Base-by-base conservation (phyloP, 1,140 invertebrate species). In the Hydropsyche tenuis region DNA sequence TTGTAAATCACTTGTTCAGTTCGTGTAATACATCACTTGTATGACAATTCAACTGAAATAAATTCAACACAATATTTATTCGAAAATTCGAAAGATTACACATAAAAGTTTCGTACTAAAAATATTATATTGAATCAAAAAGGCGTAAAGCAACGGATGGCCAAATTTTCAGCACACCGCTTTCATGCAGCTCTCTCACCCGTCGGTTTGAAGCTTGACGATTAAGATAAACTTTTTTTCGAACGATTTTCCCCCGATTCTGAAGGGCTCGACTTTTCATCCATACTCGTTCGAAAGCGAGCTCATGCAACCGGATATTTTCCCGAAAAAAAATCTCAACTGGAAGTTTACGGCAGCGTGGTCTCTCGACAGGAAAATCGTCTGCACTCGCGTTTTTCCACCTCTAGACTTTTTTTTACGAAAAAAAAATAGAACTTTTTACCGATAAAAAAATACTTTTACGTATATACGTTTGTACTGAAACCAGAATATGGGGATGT, bases 341-440 rank as follows among this genome's bases (percentile, higher is more conserved):
- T 66, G 63, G 65, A 73, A 73, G 27, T 73, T 73, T 56, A 73
- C 72, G 45, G 25, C 53, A 51, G 25, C 22, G 66, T 73, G 37
- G 48, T 4, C n/a, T 23, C 20, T 53, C 60, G 43, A 12, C 20
- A 42, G 62, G 48, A 65, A 27, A 53, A 53, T 53, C 48, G 48
- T 16, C n/a, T 18, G 16, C 20, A 20, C 16, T 18, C n/a, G 20
- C 48, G 48, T 18, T 53, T 53, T 53, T 18, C 48, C 16, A 37
- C 30, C 30, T 37, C 30, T 37, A 37, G 30, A 37, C 30, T 37
- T 4, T 37, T 37, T 37, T 37, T 37, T 37, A 4, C 30, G 3
- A 14, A 4, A 16, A 48, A 48, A 48, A 48, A 48, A 48, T 48
- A 48, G 4, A 48, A 14, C 11, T 14, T n/a, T 48, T 12, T 48